Percentiles rank a stretch among this genome's conserved stretches.
Conservation (phyloP, 2,797 vertebrate species). For the Liasis olivaceus region DNA sequence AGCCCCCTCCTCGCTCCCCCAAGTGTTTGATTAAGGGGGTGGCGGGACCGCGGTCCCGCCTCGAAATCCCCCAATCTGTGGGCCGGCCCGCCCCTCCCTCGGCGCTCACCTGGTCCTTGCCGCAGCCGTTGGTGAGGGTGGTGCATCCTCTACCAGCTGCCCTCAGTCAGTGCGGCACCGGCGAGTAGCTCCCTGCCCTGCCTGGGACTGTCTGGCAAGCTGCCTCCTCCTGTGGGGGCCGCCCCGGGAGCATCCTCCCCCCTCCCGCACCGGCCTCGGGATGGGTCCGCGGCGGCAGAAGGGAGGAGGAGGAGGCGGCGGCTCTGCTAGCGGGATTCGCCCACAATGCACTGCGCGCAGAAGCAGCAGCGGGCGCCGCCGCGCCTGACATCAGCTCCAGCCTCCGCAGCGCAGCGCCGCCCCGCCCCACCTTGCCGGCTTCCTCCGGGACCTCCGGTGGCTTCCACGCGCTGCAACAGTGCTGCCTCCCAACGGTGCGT, state of each 20-base stretch:
- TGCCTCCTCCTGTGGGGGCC: slow-evolving; percentile 19
- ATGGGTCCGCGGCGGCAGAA: slow-evolving; percentile 15
- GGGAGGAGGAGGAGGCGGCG: slow-evolving; percentile 8
- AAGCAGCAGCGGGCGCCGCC: slow-evolving; percentile 9
- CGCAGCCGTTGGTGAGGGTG: slow-evolving; percentile 32
- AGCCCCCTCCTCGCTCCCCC: not conserved
- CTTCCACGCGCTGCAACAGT: not conserved
- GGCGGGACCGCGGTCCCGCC: not conserved
- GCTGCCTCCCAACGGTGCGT: no score
- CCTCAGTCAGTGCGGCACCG: slow-evolving; percentile 27
- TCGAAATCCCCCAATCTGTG: not conserved
- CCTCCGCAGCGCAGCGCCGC: slow-evolving; percentile 18
- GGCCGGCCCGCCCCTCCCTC: not conserved
- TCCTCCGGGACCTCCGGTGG: slow-evolving; percentile 2
- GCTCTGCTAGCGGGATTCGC: slow-evolving; percentile 46
- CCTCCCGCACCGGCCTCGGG: slow-evolving; percentile 22
- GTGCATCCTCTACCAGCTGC: slow-evolving; percentile 22
- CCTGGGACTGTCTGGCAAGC: not conserved
- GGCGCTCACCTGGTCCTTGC: slow-evolving; percentile 33
- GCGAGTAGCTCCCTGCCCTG: not conserved
- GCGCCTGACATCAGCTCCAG: slow-evolving; percentile 35
- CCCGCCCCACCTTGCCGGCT: not conserved
- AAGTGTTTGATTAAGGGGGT: not conserved
- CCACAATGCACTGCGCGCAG: slow-evolving; percentile 56
- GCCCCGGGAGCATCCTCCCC: slow-evolving; percentile 24